Percentiles rank a stretch among this genome's conserved stretches.
Conservation (phyloP, 2,113 vertebrate genomes). For the Macrotis lagotis region DNA sequence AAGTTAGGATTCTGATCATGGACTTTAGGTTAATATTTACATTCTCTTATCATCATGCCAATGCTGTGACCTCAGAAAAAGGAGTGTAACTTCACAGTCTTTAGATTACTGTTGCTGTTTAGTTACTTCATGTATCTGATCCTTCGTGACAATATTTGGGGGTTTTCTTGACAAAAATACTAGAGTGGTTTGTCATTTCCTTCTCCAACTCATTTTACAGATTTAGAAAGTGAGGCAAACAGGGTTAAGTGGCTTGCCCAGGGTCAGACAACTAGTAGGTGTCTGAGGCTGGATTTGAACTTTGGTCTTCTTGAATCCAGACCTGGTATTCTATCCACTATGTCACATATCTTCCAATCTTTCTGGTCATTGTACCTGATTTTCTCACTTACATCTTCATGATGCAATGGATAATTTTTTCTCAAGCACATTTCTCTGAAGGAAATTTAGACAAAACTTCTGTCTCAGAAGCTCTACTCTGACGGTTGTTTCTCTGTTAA, state of each 20-base stretch:
- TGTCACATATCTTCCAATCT: background rate
- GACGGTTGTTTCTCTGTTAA: background rate
- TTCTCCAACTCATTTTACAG: background rate
- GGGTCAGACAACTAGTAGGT: background rate
- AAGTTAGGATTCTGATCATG: background rate
- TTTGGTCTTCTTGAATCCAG: background rate
- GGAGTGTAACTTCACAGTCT: background rate
- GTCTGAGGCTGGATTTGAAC: background rate
- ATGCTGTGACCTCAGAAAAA: background rate
- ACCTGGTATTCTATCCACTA: background rate
- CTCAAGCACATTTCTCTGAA: background rate
- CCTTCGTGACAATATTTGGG: background rate
- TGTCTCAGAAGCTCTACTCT: background rate
- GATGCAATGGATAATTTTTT: background rate
- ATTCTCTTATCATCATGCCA: background rate
- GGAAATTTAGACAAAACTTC: background rate
- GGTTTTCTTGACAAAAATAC: background rate
- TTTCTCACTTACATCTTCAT: background rate
- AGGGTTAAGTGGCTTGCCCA: background rate
- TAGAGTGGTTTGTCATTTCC: background rate
- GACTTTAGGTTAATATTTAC: background rate
- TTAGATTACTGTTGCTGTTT: background rate
- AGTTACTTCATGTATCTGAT: background rate
- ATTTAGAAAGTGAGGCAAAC: background rate
- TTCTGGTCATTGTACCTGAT: background rate